Percentiles rank a stretch among this genome's conserved stretches.
Conservation (phyloP, 2,797 vertebrate genomes). For the Rhynchonycteris naso region DNA sequence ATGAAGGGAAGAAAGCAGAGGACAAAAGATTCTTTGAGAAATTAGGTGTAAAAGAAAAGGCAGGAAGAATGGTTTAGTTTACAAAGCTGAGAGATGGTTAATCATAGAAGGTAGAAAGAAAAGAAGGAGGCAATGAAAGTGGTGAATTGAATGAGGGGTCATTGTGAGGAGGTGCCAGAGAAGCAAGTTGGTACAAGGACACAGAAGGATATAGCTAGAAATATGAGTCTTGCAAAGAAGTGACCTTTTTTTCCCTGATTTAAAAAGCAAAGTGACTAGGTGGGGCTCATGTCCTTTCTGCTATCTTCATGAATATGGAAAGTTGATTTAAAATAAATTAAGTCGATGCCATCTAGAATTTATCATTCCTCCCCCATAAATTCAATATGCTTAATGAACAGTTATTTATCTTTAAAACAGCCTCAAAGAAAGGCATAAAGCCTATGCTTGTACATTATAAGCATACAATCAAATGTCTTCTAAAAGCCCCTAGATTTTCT, state of each 20-base stretch:
- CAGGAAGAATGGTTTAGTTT: not conserved
- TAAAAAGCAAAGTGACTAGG: not conserved
- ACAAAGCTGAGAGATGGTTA: not conserved
- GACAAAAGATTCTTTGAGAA: not conserved
- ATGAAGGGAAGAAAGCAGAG: not conserved
- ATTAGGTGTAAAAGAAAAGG: not conserved
- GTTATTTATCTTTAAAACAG: conserved; percentile 41
- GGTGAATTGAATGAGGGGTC: not conserved
- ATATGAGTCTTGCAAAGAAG: not conserved
- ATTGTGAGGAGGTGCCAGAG: not conserved
- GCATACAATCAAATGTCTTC: not conserved
- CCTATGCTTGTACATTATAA: not conserved
- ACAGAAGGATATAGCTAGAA: not conserved
- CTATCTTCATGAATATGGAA: not conserved
- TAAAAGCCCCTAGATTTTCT: not conserved
- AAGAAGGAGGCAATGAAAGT: not conserved
- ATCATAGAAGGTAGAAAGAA: not conserved
- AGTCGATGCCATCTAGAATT: conserved; percentile 1
- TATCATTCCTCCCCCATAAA: conserved; percentile 34
- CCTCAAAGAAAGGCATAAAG: not conserved
- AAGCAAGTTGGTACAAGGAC: not conserved
- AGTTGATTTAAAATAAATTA: conserved; percentile 9
- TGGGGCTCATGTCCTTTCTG: not conserved
- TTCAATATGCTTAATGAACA: not conserved
- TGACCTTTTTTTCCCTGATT: not conserved